Evolutionary conservation across 2,113 vertebrate genomes (phyloP).

Genomic region (Poeciliopsis retropinna): DNA sequence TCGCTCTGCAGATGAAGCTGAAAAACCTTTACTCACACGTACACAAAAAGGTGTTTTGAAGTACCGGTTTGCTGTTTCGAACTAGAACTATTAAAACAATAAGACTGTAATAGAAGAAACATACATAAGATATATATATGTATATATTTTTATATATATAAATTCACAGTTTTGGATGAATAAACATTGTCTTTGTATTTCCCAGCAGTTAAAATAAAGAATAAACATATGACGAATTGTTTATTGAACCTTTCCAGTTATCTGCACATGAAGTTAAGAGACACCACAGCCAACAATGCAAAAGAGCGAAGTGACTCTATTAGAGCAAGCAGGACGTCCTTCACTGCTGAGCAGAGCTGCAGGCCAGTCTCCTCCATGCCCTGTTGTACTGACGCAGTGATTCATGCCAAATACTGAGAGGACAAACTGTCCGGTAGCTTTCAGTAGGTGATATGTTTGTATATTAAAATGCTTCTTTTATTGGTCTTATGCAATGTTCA

Average conservation of each 20-base stretch:
- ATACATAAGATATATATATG: neutral
- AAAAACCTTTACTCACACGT: neutral
- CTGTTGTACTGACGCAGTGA: no score
- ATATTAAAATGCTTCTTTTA: neutral
- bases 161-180: slow-evolving; percentile 17
- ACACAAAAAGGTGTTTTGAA: neutral
- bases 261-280: neutral
- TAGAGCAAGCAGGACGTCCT: no score
- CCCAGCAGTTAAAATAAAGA: neutral
- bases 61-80: neutral
- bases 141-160: neutral
- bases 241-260: slow-evolving; percentile 10
- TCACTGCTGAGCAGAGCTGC: no score
- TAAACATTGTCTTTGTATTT: slow-evolving; percentile 2
- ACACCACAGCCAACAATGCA: no score
- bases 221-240: neutral
- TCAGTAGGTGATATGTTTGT: neutral
- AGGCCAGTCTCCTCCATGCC: no score
- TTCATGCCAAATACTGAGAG: no score
- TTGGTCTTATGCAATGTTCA: neutral
- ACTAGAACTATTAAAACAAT: neutral
- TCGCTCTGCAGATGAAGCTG: neutral
- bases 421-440: no score
- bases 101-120: neutral
- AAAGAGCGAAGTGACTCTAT: no score